Evolutionary conservation across 1,140 invertebrate species (phyloP).

Genomic region (Habropoda laboriosa): DNA sequence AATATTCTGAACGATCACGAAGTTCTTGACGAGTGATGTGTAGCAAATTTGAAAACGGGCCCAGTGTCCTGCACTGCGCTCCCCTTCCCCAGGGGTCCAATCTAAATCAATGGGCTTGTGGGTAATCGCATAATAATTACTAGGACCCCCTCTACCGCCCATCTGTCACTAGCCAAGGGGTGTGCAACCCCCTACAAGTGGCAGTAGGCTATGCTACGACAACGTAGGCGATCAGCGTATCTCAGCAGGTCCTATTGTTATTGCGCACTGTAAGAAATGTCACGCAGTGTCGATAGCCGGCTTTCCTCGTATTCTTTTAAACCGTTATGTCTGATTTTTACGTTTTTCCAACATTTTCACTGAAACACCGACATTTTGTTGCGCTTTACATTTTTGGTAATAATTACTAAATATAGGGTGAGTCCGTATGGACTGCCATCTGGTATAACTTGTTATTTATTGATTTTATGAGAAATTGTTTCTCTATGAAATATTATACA

Average conservation of each 20-base stretch:
- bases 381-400: too few relatives aligned
- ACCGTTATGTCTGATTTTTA: background rate
- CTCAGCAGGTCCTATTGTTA: slow-evolving; percentile 80
- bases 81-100: slow-evolving; percentile 77
- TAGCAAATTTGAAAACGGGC: slow-evolving; percentile 60
- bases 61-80: slow-evolving; percentile 44
- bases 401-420: too few relatives aligned
- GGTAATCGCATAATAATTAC: slow-evolving; percentile 83
- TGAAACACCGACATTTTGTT: too few relatives aligned
- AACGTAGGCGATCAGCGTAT: slow-evolving; percentile 68
- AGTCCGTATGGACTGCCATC: too few relatives aligned
- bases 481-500: too few relatives aligned
- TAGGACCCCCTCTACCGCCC: slow-evolving; percentile 76
- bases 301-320: background rate
- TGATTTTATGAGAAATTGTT: too few relatives aligned
- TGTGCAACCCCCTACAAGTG: slow-evolving; percentile 67
- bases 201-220: slow-evolving; percentile 65
- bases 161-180: slow-evolving; percentile 77
- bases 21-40: slow-evolving; percentile 46
- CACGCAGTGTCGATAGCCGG: slow-evolving; percentile 29
- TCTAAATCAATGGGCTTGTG: slow-evolving; percentile 82
- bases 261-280: slow-evolving; percentile 64
- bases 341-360: background rate
- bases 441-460: too few relatives aligned
- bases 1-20: background rate